These are phyloP conservation scores for Gephyroberyx darwinii DNA, from an alignment of 2,797 vertebrate genomes.

Conservation along the genomic window DNA sequence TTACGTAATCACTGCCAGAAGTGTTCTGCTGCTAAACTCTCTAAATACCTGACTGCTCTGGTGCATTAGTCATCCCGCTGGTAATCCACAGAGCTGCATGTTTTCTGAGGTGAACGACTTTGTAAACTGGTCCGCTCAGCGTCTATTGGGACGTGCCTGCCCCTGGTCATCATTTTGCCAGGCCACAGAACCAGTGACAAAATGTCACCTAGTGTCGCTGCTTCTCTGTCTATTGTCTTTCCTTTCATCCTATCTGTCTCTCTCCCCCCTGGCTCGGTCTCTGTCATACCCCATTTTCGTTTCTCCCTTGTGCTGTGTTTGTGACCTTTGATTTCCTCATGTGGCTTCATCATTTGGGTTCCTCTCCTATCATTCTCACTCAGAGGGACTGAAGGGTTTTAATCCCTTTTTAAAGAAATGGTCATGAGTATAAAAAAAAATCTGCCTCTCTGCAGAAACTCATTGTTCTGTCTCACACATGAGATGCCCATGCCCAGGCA, in stretches of 20 bases:
- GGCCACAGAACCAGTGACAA: constrained; percentile 38
- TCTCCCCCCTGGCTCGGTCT: neutral
- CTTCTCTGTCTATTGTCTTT: neutral
- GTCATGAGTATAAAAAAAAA: constrained; percentile 36
- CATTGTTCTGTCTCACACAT: constrained; percentile 12
- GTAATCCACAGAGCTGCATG: constrained; percentile 71
- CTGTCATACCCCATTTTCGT: neutral
- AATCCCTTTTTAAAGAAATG: constrained; percentile 46
- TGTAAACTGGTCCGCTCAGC: constrained; percentile 45
- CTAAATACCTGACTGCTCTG: constrained; percentile 68
- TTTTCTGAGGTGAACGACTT: constrained; percentile 70
- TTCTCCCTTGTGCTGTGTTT: neutral
- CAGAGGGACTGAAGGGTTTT: constrained; percentile 36
- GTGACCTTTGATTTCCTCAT: neutral
- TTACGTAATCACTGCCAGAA: constrained; percentile 60
- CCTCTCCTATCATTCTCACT: constrained; percentile 41
- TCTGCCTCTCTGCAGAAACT: constrained; percentile 25
- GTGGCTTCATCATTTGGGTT: constrained; percentile 28
- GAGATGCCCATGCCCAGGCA: neutral
- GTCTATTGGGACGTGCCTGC: constrained; percentile 35
- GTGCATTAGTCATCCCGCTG: constrained; percentile 72
- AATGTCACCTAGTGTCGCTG: constrained; percentile 31
- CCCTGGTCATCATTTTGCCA: constrained; percentile 47
- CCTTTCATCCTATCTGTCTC: neutral
- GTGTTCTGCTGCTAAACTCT: constrained; percentile 64